A percentile compares a stretch with the other conserved stretches of the same genome.
These are phyloP conservation scores for Polypterus senegalus DNA, from an alignment of 2,113 vertebrate genomes.

Conservation along the genomic window DNA sequence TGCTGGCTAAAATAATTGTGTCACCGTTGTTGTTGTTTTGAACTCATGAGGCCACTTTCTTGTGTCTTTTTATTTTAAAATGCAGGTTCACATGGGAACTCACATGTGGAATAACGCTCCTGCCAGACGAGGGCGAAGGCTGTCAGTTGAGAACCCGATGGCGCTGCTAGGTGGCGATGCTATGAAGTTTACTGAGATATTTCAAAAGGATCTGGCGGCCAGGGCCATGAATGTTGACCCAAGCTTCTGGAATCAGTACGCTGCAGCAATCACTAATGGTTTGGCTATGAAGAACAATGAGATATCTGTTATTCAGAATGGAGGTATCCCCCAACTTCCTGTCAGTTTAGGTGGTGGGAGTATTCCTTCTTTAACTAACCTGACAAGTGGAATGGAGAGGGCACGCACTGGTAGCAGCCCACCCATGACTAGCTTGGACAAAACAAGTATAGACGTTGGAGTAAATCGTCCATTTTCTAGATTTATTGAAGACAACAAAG, in stretches of 20 bases:
- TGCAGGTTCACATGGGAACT: conserved; percentile 96
- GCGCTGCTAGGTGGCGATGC: conserved; percentile 85
- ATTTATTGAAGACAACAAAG: conserved; percentile 97
- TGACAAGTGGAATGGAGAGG: conserved; percentile 79
- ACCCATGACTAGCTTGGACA: conserved; percentile 72
- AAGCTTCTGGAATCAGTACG: conserved; percentile 95
- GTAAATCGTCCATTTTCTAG: conserved; percentile 78
- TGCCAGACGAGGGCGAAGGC: conserved; percentile 82
- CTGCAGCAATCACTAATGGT: conserved; percentile 89
- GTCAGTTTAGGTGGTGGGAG: conserved; percentile 79
- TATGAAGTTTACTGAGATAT: conserved; percentile 96
- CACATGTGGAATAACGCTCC: conserved; percentile 99
- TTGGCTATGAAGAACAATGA: conserved; percentile 98
- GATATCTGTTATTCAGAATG: conserved; percentile 98
- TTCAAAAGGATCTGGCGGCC: conserved; percentile 93
- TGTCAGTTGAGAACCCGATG: conserved; percentile 96
- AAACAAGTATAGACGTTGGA: conserved; percentile 66
- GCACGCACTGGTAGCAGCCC: conserved; percentile 69
- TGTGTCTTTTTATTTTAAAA: conserved; percentile 7
- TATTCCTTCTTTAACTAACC: conserved; percentile 68
- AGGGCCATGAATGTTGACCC: conserved; percentile 94
- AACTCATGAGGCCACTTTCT: no score
- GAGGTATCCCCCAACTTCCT: conserved; percentile 83
- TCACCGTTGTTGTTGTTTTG: no score
- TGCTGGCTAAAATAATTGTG: no score